phyloP scores from a whole-genome alignment of 2,797 vertebrate species.

The Orestias chungarensis region DNA sequence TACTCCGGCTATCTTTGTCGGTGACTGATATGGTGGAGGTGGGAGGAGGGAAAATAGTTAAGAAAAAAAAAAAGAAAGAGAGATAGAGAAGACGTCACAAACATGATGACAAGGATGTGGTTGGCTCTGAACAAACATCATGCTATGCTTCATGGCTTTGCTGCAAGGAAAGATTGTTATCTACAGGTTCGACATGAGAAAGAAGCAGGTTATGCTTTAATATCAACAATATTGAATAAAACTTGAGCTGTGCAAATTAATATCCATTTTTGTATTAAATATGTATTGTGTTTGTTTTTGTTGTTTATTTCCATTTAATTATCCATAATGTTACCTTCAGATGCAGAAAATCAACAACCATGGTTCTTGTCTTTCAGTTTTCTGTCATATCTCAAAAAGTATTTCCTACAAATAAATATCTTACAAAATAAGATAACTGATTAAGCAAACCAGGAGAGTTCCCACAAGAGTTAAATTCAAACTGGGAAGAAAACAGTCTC shows the following conservation, averaged over 20 bases:
- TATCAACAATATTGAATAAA: not conserved
- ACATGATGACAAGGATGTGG: constrained; percentile 37
- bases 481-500: not conserved
- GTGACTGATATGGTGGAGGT: constrained; percentile 38
- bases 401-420: not conserved
- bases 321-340: not conserved
- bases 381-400: not conserved
- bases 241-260: not conserved
- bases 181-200: constrained; percentile 8
- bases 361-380: not conserved
- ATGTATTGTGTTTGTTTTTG: no score
- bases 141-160: constrained; percentile 62
- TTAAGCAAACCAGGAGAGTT: not conserved
- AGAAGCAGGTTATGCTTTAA: not conserved
- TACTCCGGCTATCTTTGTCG: constrained; percentile 30
- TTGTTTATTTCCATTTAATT: no score
- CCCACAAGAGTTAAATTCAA: not conserved
- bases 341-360: not conserved
- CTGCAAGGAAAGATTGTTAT: constrained; percentile 40
- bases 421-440: not conserved
- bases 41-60: not conserved
- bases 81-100: not conserved
- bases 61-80: not conserved
- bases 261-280: not conserved
- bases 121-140: constrained; percentile 59